Evolutionary conservation across 2,888 invertebrate species (phyloP).

Genomic region (Drosophila infuscata): DNA sequence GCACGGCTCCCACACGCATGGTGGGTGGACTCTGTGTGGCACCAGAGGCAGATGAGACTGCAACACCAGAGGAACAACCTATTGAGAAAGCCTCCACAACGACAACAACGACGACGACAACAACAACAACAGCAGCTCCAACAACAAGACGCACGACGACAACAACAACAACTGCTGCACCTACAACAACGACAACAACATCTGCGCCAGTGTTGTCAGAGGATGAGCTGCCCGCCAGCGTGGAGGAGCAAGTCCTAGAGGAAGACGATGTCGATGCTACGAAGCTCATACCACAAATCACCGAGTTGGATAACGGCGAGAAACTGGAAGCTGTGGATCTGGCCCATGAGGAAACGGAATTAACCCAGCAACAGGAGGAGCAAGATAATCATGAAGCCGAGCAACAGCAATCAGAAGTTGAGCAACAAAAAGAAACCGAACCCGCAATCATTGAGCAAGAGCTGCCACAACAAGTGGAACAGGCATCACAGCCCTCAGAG

Average conservation of each 20-base stretch:
- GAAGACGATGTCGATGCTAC: conserved; percentile 60
- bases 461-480: conserved; percentile 2
- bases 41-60: conserved; percentile 52
- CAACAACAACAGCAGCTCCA: conserved; percentile 36
- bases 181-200: conserved; percentile 47
- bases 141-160: conserved; percentile 45
- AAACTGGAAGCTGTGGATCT: conserved; percentile 54
- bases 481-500: neutral
- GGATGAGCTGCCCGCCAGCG: conserved; percentile 59
- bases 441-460: conserved; percentile 2
- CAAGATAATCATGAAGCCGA: conserved; percentile 19
- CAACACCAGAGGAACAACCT: conserved; percentile 33
- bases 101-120: conserved; percentile 43
- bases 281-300: conserved; percentile 51
- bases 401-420: conserved; percentile 7
- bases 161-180: conserved; percentile 46
- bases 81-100: conserved; percentile 52
- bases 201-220: conserved; percentile 44
- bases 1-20: conserved; percentile 89
- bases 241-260: conserved; percentile 81
- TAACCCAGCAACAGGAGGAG: conserved; percentile 53
- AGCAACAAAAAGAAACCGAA: conserved; percentile 16
- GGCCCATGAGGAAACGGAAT: conserved; percentile 68
- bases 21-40: conserved; percentile 88
- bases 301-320: conserved; percentile 53